A percentile compares a stretch with the other conserved stretches of the same genome.
These are phyloP conservation scores for Myrmecophaga tridactyla DNA, from an alignment of 2,113 vertebrate genomes.

Conservation along the genomic window DNA sequence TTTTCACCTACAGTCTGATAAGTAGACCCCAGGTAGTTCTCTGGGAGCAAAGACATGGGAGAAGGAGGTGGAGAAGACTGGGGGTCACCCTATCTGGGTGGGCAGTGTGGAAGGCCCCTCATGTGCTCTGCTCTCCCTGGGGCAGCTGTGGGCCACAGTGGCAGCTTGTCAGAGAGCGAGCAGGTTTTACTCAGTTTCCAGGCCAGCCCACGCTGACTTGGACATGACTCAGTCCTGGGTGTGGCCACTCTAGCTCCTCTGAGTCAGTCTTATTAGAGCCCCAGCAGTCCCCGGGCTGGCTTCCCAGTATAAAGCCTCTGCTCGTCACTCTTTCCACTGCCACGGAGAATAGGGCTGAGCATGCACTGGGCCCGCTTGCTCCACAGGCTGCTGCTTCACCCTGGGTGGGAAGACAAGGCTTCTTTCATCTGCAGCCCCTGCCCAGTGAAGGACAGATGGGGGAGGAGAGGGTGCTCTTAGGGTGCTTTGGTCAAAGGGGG, in stretches of 20 bases:
- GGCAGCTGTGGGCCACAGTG: neutral
- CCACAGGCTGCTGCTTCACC: neutral
- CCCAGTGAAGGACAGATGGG: neutral
- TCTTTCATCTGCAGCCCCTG: neutral
- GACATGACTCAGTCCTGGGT: neutral
- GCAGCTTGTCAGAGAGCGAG: neutral
- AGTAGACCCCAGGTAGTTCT: neutral
- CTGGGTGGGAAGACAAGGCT: neutral
- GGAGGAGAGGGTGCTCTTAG: neutral
- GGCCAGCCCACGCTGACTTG: neutral
- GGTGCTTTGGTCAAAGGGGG: neutral
- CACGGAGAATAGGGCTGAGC: neutral
- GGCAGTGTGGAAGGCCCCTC: neutral
- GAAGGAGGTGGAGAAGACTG: neutral
- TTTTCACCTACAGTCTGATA: neutral
- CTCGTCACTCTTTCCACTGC: neutral
- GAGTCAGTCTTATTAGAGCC: neutral
- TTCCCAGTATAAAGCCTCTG: neutral
- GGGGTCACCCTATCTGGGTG: no score
- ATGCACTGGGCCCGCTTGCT: accelerated
- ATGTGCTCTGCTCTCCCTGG: neutral
- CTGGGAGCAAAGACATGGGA: neutral
- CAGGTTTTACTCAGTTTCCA: neutral
- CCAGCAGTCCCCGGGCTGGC: neutral
- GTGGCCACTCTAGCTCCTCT: neutral